phyloP scores from a whole-genome alignment of 2,113 vertebrate species.

The Syngnathoides biaculeatus region DNA sequence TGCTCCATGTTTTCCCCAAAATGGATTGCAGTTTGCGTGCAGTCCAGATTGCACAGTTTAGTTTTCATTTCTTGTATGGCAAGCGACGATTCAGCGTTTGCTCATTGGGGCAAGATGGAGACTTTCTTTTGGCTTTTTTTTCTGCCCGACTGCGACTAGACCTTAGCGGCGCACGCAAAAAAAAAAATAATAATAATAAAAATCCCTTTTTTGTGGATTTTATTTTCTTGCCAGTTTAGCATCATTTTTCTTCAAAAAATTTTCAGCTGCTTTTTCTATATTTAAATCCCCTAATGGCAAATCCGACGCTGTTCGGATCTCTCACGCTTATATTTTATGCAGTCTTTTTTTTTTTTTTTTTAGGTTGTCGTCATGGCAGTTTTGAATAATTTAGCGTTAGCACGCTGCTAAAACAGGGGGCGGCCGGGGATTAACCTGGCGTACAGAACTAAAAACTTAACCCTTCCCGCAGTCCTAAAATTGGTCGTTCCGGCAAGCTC shows the following conservation, averaged over 20 bases:
- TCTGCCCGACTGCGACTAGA: too few relatives aligned
- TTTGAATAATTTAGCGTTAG: constrained; percentile 5
- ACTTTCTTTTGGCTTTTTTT: too few relatives aligned
- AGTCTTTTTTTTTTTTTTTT: constrained; percentile 4
- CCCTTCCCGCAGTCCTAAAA: constrained; percentile 3
- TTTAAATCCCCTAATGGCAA: not conserved
- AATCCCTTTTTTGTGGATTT: too few relatives aligned
- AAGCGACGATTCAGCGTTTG: too few relatives aligned
- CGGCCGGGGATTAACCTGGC: not conserved
- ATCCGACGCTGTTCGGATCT: not conserved
- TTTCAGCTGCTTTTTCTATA: not conserved
- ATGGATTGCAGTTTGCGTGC: too few relatives aligned
- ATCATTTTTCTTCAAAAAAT: not conserved
- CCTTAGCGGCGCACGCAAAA: too few relatives aligned
- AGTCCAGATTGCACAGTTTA: too few relatives aligned
- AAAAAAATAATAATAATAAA: too few relatives aligned
- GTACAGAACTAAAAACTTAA: not conserved
- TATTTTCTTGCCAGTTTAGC: not conserved
- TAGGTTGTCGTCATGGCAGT: not conserved
- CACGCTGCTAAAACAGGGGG: not conserved
- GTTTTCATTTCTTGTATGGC: too few relatives aligned
- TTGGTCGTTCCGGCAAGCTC: not conserved
- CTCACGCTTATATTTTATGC: constrained; percentile 11
- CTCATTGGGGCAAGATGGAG: too few relatives aligned
- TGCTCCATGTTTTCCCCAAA: too few relatives aligned